Evolutionary conservation across 2,888 invertebrate genomes (phyloP).

Genomic region (Alviniconcha strummeri): DNA sequence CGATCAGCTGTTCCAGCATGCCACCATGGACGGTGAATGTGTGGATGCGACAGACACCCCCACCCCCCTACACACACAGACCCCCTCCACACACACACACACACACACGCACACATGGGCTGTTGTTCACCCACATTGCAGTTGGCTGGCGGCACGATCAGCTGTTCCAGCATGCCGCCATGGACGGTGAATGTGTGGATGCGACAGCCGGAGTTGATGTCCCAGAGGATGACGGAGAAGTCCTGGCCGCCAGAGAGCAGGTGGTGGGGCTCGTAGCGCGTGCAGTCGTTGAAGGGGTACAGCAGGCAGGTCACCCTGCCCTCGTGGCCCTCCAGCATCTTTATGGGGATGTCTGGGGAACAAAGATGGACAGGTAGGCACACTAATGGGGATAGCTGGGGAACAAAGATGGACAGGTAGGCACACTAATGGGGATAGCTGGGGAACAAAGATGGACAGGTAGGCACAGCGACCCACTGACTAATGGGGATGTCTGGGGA

Average conservation of each 20-base stretch:
- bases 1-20: slow-evolving; percentile 93
- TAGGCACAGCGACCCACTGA: no score
- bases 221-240: slow-evolving; percentile 98
- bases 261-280: slow-evolving; percentile 77
- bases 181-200: slow-evolving; percentile 97
- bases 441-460: no score
- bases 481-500: no score
- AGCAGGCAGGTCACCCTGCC: slow-evolving; percentile 95
- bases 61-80: no score
- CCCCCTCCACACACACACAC: no score
- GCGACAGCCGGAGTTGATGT: slow-evolving; percentile 90
- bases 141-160: slow-evolving; percentile 94
- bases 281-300: slow-evolving; percentile 92
- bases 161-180: slow-evolving; percentile 96
- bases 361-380: no score
- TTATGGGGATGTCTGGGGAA: slow-evolving; percentile 14
- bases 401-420: no score
- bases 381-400: no score
- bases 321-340: slow-evolving; percentile 82
- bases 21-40: slow-evolving; percentile 98
- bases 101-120: no score
- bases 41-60: slow-evolving; percentile 88
- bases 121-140: slow-evolving; percentile 74
- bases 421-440: no score
- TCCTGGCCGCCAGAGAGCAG: slow-evolving; percentile 97